Evolutionary conservation across 1,140 invertebrate genomes (phyloP).

Genomic region (Meteorus sp.): DNA sequence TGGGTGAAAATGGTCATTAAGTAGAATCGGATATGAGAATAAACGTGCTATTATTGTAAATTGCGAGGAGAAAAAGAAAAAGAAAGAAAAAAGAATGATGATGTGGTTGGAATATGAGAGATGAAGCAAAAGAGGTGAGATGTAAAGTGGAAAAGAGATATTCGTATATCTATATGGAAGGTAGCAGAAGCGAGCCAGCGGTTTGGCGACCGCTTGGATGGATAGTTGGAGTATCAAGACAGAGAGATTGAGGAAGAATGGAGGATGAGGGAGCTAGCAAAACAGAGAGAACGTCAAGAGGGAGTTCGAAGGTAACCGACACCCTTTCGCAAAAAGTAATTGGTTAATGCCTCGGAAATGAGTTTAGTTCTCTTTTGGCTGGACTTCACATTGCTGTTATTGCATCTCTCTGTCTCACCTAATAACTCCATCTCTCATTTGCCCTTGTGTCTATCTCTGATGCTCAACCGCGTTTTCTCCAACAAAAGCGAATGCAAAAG

Average conservation of each 20-base stretch:
- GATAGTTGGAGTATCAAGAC: too few relatives aligned
- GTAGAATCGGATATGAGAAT: too few relatives aligned
- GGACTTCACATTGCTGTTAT: constrained; percentile 41
- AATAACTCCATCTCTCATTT: constrained; percentile 22
- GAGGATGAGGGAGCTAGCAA: constrained; percentile 17
- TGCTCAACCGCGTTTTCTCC: neutral
- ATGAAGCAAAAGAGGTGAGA: neutral
- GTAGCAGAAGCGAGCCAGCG: neutral
- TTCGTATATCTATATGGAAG: too few relatives aligned
- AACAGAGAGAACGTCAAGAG: constrained; percentile 27
- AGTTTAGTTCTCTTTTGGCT: constrained; percentile 56
- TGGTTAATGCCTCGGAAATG: constrained; percentile 60
- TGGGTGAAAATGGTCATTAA: too few relatives aligned
- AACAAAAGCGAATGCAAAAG: too few relatives aligned
- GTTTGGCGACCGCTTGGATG: too few relatives aligned
- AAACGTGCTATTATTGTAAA: too few relatives aligned
- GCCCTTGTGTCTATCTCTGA: neutral
- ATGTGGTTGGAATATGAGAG: neutral
- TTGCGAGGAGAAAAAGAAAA: too few relatives aligned
- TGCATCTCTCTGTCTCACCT: constrained; percentile 28
- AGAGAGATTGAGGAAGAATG: constrained; percentile 23
- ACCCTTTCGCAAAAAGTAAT: constrained; percentile 57
- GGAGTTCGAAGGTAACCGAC: constrained; percentile 50
- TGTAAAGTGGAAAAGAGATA: constrained; percentile 2
- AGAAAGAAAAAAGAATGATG: too few relatives aligned